phyloP scores from a whole-genome alignment of 2,888 invertebrate species.

The Limnephilus marmoratus region DNA sequence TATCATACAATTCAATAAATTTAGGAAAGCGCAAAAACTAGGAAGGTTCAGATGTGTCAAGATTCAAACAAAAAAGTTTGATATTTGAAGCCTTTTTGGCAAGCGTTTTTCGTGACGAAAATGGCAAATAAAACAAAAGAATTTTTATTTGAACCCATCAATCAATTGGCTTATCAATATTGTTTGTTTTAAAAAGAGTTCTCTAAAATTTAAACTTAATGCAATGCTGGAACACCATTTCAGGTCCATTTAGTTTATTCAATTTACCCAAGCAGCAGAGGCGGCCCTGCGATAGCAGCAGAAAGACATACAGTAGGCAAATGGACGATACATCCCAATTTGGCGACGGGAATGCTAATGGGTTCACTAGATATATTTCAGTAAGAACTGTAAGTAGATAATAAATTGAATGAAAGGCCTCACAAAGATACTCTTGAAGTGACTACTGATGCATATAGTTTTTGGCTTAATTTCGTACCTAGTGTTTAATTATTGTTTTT shows the following conservation, averaged over 20 bases:
- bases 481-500: conserved; percentile 2
- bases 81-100: not conserved
- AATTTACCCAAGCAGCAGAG: not conserved
- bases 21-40: not conserved
- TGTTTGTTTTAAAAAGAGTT: not conserved
- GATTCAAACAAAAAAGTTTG: not conserved
- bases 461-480: not conserved
- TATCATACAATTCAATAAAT: not conserved
- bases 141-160: not conserved
- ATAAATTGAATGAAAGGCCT: conserved; percentile 6
- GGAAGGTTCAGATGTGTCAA: not conserved
- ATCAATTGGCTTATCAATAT: not conserved
- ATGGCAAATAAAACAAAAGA: not conserved
- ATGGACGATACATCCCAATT: not conserved
- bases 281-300: not conserved
- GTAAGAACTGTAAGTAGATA: not conserved
- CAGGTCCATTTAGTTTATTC: not conserved
- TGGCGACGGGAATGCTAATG: not conserved
- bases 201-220: not conserved
- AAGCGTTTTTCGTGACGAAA: not conserved
- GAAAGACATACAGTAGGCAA: not conserved
- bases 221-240: not conserved
- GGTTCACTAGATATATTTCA: not conserved
- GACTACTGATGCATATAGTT: not conserved
- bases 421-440: not conserved